Conservation (phyloP, 1,140 invertebrate species). For the Bombus haemorrhoidalis region DNA sequence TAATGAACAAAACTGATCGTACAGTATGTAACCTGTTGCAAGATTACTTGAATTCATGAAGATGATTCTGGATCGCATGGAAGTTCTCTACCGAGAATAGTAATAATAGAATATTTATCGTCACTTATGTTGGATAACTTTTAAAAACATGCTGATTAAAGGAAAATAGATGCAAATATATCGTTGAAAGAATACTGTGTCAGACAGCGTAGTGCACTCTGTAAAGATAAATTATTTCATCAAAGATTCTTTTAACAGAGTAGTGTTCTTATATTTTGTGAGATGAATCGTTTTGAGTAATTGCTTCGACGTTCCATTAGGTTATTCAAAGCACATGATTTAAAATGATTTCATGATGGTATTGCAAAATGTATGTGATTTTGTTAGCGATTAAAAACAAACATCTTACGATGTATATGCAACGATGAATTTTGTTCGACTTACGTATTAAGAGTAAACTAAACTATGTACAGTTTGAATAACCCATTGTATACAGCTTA, state of each 20-base stretch:
- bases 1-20: slow-evolving; percentile 1
- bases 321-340: slow-evolving; percentile 23
- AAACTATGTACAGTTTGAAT: slow-evolving; percentile 37
- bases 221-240: slow-evolving; percentile 14
- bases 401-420: too few relatives aligned
- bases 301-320: neutral
- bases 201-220: slow-evolving; percentile 60
- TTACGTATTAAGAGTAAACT: neutral
- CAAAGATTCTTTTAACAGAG: neutral
- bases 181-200: slow-evolving; percentile 63
- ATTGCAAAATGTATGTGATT: too few relatives aligned
- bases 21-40: neutral
- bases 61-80: slow-evolving; percentile 77
- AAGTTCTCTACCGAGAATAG: slow-evolving; percentile 67
- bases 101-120: slow-evolving; percentile 1
- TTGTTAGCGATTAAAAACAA: too few relatives aligned
- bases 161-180: slow-evolving; percentile 54
- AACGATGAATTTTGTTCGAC: too few relatives aligned
- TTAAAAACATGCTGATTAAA: slow-evolving; percentile 56
- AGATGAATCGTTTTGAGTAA: neutral
- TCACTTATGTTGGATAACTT: slow-evolving; percentile 22
- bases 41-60: slow-evolving; percentile 27
- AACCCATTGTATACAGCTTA: slow-evolving; percentile 20
- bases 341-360: neutral
- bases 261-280: neutral